Conservation (phyloP, 1,140 invertebrate genomes). For the Diploscapter pachys region DNA sequence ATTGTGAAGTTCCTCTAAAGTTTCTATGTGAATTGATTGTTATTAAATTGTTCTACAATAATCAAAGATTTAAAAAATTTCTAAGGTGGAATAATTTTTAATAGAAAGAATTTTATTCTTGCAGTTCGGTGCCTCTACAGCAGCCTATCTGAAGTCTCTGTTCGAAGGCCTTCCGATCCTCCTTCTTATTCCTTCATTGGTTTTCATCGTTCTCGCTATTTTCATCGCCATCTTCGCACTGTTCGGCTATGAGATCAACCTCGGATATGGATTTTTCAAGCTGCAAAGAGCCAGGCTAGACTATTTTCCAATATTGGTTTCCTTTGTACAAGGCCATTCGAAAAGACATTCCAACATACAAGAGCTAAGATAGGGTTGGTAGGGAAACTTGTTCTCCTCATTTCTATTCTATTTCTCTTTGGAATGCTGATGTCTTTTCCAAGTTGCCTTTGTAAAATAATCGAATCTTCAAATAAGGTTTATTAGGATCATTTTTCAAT, state of each 20-base stretch:
- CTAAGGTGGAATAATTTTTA: background rate
- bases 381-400: too few species aligned
- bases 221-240: conserved; percentile 8
- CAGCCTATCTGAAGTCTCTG: conserved; percentile 1
- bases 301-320: too few species aligned
- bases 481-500: too few species aligned
- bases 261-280: background rate
- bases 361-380: too few species aligned
- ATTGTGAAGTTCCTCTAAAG: background rate
- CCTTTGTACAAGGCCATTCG: too few species aligned
- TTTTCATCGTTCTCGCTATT: conserved; percentile 1
- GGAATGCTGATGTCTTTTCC: too few species aligned
- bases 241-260: conserved; percentile 17
- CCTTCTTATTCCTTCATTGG: conserved; percentile 15
- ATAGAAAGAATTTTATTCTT: background rate
- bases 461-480: too few species aligned
- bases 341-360: too few species aligned
- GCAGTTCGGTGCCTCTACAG: conserved; percentile 15
- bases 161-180: conserved; percentile 16
- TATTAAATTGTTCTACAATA: too few species aligned
- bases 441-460: too few species aligned
- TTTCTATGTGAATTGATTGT: background rate
- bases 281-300: too few species aligned
- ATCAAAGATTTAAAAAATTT: background rate
- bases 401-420: too few species aligned